Evolutionary conservation across 37 sponge, comb jelly and placozoan species (phyloP).

Genomic region (Cliona cf. orientalis): DNA sequence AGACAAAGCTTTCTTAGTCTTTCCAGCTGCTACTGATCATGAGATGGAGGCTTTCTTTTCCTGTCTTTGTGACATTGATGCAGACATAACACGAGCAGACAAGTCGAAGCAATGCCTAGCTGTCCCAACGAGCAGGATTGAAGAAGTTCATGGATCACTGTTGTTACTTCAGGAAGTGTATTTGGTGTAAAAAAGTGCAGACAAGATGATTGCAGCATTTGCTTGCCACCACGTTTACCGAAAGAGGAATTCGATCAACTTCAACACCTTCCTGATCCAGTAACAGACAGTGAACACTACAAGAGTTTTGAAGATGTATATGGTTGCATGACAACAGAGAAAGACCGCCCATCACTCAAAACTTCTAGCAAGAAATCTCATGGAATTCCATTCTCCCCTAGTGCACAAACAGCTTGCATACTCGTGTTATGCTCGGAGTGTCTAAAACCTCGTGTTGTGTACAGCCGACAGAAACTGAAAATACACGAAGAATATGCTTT

Average conservation of each 20-base stretch:
- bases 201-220: no score
- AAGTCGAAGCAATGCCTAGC: no score
- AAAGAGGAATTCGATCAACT: conserved; percentile 2
- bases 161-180: no score
- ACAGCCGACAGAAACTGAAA: not conserved
- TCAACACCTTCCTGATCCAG: conserved; percentile 17
- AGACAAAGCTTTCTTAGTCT: conserved; percentile 4
- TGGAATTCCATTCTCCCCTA: conserved; percentile 18
- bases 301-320: conserved; percentile 5
- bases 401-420: not conserved
- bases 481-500: not conserved
- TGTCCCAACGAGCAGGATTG: not conserved
- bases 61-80: conserved; percentile 4
- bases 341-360: not conserved
- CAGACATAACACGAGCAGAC: not conserved
- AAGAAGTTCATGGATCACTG: conserved; percentile 38
- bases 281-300: conserved; percentile 10
- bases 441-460: conserved; percentile 13
- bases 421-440: not conserved
- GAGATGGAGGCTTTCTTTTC: conserved; percentile 8
- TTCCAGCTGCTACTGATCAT: conserved; percentile 1
- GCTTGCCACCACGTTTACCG: conserved; percentile 6
- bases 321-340: conserved; percentile 9
- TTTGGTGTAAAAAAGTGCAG: no score
- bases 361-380: not conserved